Percentiles rank a stretch among this genome's conserved stretches.
phyloP scores from a whole-genome alignment of 2,113 vertebrate species.

The Labeo rohita region DNA sequence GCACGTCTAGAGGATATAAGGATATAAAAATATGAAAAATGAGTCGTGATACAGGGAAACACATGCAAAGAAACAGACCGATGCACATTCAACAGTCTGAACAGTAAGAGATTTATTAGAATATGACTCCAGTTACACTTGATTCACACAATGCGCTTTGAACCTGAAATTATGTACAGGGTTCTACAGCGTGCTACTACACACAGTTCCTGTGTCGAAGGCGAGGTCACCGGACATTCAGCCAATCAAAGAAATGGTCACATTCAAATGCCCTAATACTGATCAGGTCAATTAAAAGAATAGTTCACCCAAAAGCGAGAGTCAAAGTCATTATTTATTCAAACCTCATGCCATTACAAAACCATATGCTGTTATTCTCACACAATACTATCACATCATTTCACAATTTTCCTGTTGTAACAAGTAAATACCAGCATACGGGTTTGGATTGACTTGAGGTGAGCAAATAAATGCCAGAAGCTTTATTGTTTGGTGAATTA shows the following conservation, averaged over 20 bases:
- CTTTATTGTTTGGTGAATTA: background rate
- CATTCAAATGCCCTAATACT: constrained; percentile 15
- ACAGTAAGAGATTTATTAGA: constrained; percentile 69
- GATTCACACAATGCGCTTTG: constrained; percentile 62
- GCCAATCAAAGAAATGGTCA: constrained; percentile 27
- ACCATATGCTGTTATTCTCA: background rate
- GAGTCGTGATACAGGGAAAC: background rate
- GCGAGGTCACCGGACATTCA: constrained; percentile 50
- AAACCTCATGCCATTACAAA: background rate
- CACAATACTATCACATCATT: background rate
- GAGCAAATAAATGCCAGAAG: constrained; percentile 7
- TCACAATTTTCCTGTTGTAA: background rate
- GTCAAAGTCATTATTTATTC: background rate
- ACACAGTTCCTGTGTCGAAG: constrained; percentile 62
- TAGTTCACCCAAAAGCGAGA: background rate
- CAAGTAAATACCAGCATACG: background rate
- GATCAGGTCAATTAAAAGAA: background rate
- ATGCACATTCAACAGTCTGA: constrained; percentile 60
- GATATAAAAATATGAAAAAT: background rate
- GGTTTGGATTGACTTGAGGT: background rate
- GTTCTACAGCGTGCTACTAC: constrained; percentile 62
- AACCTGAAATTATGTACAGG: constrained; percentile 69
- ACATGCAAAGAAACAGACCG: background rate
- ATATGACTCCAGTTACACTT: constrained; percentile 65
- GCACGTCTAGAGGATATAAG: background rate